phyloP scores from a whole-genome alignment of 1,140 invertebrate species.

The Paralvinella palmiformis region DNA sequence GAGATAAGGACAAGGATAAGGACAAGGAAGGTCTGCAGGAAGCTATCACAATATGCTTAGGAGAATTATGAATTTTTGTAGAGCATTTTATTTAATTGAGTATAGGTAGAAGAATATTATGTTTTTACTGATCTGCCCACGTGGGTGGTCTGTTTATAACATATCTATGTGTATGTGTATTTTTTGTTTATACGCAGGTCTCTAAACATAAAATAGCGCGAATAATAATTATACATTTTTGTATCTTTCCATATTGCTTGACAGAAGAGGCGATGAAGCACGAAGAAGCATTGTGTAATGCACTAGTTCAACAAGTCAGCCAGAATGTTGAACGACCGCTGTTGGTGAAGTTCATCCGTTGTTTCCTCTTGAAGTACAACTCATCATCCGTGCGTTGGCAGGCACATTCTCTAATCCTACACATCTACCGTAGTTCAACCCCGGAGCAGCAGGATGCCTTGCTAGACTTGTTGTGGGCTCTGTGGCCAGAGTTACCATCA shows the following conservation, averaged over 20 bases:
- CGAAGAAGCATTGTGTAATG: slow-evolving; percentile 65
- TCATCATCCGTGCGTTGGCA: slow-evolving; percentile 89
- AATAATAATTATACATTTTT: no score
- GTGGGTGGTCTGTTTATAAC: no score
- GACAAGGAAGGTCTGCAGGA: no score
- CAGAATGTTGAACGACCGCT: slow-evolving; percentile 62
- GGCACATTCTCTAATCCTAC: slow-evolving; percentile 62
- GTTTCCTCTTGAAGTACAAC: slow-evolving; percentile 89
- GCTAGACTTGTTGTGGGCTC: slow-evolving; percentile 76
- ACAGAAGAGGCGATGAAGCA: slow-evolving; percentile 28
- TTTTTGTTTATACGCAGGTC: no score
- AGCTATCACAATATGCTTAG: no score
- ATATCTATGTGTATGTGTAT: no score
- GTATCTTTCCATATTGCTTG: no score
- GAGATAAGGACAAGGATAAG: background rate
- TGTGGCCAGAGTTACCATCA: slow-evolving; percentile 84
- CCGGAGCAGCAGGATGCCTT: slow-evolving; percentile 69
- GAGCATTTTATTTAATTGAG: no score
- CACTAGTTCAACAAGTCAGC: slow-evolving; percentile 67
- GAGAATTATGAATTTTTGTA: no score
- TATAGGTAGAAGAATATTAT: no score
- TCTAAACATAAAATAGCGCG: no score
- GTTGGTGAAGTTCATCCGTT: slow-evolving; percentile 74
- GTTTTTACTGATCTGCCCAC: no score
- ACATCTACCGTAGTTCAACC: slow-evolving; percentile 60